Conservation (phyloP, 1,140 invertebrate genomes). For the Vollenhovia emeryi region DNA sequence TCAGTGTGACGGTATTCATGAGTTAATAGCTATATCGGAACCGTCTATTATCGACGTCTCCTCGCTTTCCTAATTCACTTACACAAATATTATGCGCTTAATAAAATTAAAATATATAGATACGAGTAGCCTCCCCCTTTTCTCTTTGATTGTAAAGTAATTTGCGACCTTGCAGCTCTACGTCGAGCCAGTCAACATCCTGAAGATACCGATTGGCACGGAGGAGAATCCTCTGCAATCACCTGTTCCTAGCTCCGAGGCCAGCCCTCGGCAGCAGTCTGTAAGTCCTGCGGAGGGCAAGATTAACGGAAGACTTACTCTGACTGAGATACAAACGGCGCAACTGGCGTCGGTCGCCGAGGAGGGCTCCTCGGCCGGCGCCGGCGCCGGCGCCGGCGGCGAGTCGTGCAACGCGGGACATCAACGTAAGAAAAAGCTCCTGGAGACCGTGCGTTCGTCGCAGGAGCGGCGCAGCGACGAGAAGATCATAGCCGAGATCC, state of each 20-base stretch:
- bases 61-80: neutral
- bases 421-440: slow-evolving; percentile 60
- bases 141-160: neutral
- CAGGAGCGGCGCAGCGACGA: slow-evolving; percentile 78
- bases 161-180: slow-evolving; percentile 72
- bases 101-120: neutral
- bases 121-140: neutral
- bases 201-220: slow-evolving; percentile 72
- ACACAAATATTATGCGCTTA: neutral
- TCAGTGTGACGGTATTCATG: neutral
- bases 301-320: slow-evolving; percentile 77
- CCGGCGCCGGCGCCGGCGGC: neutral
- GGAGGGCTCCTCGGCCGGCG: slow-evolving; percentile 43
- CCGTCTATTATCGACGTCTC: neutral
- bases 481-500: slow-evolving; percentile 82
- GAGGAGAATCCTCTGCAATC: slow-evolving; percentile 71
- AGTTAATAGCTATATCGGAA: neutral
- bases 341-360: slow-evolving; percentile 69
- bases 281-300: slow-evolving; percentile 70
- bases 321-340: slow-evolving; percentile 70
- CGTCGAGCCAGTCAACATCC: slow-evolving; percentile 75
- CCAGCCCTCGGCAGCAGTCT: slow-evolving; percentile 29
- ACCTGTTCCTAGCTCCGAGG: slow-evolving; percentile 61
- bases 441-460: slow-evolving; percentile 33
- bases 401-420: slow-evolving; percentile 23